Base-by-base conservation (phyloP, 2,797 vertebrate species). In the Pseudomugil gertrudae region DNA sequence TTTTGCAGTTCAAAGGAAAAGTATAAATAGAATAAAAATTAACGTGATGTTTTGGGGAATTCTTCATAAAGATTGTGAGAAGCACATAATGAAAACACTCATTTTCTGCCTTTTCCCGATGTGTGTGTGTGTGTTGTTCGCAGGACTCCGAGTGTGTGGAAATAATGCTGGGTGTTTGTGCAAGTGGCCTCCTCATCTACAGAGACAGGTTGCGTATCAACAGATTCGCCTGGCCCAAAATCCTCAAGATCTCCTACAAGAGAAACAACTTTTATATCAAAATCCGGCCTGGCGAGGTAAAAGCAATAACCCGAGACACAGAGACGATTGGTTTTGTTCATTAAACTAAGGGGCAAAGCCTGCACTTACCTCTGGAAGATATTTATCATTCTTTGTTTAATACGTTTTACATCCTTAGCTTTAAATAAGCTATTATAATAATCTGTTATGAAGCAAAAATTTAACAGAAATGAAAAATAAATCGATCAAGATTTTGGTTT, bases 221-320 rank as follows among this genome's bases (percentile, higher is more conserved):
- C 79, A 93, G 98, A 80, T 99, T 99, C 47, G 97, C 98, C 60
- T 99, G 98, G 98, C 97, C 98, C 52, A 99, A 99, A 85, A 97
- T 99, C 85, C 95, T 99, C 81, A 99, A 99, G 92, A 99, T 99
- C 89, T 99, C 98, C 56, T 99, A 99, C 92, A 99, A 99, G 92
- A 95, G 98, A 84, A 99, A 98, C 91, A 99, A 98, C 87, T 99
- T 99, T 90, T 99, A 98, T 92, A 99, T 99, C 88, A 99, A 99
- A 91, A 99, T 99, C 81, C 94, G 98, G 5, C 98, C 98, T 0
- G 97, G 98, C 53, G 98, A 99, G 96, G 98, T 98, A 88, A 93
- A 40, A 24, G 33, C 13, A 23, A 0, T 6, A 9, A 13, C 38
- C 38, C 9, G 19, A 30, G 30, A n/a, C 1, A 36, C 4, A 26